Percentiles rank a stretch among this genome's conserved stretches.
Conservation (phyloP, 2,888 invertebrate genomes). For the Megamerina dolium region DNA sequence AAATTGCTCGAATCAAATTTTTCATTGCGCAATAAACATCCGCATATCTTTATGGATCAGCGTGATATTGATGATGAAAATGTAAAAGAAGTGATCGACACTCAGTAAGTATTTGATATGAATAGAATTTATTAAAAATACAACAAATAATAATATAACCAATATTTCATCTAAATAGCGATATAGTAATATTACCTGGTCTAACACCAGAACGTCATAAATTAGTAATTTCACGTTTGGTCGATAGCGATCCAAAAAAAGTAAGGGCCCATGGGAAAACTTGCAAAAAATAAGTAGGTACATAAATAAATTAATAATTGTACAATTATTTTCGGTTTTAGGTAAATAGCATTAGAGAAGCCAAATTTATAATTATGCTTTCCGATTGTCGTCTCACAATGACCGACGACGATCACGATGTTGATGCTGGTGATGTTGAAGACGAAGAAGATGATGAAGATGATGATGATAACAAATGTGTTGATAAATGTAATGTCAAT, state of each 20-base stretch:
- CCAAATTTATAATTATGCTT: slow-evolving; percentile 36
- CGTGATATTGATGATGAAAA: slow-evolving; percentile 48
- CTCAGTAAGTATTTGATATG: too few relatives aligned
- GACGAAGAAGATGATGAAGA: too few relatives aligned
- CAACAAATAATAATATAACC: too few relatives aligned
- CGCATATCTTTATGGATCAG: slow-evolving; percentile 52
- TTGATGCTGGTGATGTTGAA: too few relatives aligned
- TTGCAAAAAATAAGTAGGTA: neutral
- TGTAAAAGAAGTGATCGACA: slow-evolving; percentile 21
- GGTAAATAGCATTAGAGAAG: slow-evolving; percentile 33
- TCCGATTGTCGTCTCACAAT: slow-evolving; percentile 32
- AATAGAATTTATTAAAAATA: too few relatives aligned
- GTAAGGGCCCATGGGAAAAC: slow-evolving; percentile 15
- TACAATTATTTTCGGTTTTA: too few relatives aligned
- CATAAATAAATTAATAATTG: neutral
- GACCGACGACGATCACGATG: neutral
- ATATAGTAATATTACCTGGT: slow-evolving; percentile 33
- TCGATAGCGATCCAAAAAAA: slow-evolving; percentile 29
- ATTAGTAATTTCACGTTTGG: slow-evolving; percentile 29
- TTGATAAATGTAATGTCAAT: neutral
- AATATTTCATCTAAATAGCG: too few relatives aligned
- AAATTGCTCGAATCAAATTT: slow-evolving; percentile 44
- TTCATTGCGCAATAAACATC: slow-evolving; percentile 50
- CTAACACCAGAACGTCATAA: slow-evolving; percentile 34
- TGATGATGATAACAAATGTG: too few relatives aligned